Base-by-base conservation (phyloP, 2,797 vertebrate genomes). In the Crenichthys baileyi region DNA sequence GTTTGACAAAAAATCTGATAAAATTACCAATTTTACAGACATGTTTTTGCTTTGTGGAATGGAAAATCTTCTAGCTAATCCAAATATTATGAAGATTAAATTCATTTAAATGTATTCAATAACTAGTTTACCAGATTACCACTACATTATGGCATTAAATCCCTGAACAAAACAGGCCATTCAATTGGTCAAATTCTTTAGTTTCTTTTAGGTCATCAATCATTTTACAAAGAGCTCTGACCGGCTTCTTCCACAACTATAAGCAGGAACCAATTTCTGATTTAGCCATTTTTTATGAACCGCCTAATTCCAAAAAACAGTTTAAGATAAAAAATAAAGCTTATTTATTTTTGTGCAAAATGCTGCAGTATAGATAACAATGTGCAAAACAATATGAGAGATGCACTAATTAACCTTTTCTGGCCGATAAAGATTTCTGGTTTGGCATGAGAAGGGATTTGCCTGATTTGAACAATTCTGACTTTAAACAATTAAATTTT, bases 1-100 rank as follows among this genome's bases (percentile, higher is more conserved):
- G 46, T 75, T 68, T 2, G 24, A 84, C 63, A 79, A 67, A 60
- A 72, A 88, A 87, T 18, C 73, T 63, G 84, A 85, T 16, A 87
- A 72, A 89, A 3, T 73, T 65, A 55, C 65, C 78, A 50, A 61
- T 16, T 46, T 48, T 31, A 5, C 51, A 36, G 76, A 78, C 71
- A 65, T 48, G 61, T 82, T 83, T 83, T 39, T 72, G 83, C 60
- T 73, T 70, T 51, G 46, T 63, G 61, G 84, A 83, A 78, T 76
- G 73, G 76, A 81, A 90, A 77, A 77, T 81, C 29, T 22, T 76
- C 67, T 16, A 58, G 26, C 50, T 5, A 31, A 71, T 70, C 50
- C 24, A 84, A 84, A 84, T 76, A 12, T 72, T 77, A 85, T 86
- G 78, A 9, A 65, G 9, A 41, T 65, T 1, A 65, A 65, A 65